phyloP scores from a whole-genome alignment of 2,113 vertebrate genomes.

The Eretmodus cyanostictus region DNA sequence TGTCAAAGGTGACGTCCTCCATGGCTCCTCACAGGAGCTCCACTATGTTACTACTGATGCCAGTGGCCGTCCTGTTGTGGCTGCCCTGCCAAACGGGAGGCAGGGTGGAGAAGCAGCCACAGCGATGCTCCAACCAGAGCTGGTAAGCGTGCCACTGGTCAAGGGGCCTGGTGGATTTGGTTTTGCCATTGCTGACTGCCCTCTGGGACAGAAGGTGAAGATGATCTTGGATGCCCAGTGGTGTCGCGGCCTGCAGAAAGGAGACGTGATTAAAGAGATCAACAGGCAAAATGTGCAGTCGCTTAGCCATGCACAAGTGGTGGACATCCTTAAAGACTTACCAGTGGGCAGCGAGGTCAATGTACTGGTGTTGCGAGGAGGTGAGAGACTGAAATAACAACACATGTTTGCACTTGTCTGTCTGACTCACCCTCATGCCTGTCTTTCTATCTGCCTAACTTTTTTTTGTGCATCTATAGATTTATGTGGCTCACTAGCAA shows the following conservation, averaged over 20 bases:
- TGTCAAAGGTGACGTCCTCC: conserved; percentile 66
- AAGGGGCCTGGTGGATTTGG: conserved; percentile 86
- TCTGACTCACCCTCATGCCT: not conserved
- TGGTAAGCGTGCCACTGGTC: conserved; percentile 70
- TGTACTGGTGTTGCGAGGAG: conserved; percentile 90
- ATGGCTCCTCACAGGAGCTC: conserved; percentile 76
- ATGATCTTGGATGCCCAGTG: conserved; percentile 98
- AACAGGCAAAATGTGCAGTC: conserved; percentile 92
- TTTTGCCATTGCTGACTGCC: conserved; percentile 95
- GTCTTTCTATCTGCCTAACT: not conserved
- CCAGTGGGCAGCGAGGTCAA: conserved; percentile 91
- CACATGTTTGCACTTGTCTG: not conserved
- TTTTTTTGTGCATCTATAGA: not conserved
- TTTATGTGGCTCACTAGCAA: not conserved
- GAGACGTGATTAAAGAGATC: conserved; percentile 95
- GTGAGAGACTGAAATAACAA: conserved; percentile 55
- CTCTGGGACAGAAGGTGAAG: conserved; percentile 95
- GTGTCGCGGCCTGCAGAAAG: conserved; percentile 94
- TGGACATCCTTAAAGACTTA: conserved; percentile 96
- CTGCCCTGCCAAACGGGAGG: conserved; percentile 72
- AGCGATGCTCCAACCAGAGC: conserved; percentile 80
- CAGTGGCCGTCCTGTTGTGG: conserved; percentile 71
- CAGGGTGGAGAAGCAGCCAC: conserved; percentile 68
- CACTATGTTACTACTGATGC: conserved; percentile 77
- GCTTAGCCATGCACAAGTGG: conserved; percentile 93